Evolutionary conservation across 2,797 vertebrate species (phyloP).

Genomic region (Cirrhinus molitorella): DNA sequence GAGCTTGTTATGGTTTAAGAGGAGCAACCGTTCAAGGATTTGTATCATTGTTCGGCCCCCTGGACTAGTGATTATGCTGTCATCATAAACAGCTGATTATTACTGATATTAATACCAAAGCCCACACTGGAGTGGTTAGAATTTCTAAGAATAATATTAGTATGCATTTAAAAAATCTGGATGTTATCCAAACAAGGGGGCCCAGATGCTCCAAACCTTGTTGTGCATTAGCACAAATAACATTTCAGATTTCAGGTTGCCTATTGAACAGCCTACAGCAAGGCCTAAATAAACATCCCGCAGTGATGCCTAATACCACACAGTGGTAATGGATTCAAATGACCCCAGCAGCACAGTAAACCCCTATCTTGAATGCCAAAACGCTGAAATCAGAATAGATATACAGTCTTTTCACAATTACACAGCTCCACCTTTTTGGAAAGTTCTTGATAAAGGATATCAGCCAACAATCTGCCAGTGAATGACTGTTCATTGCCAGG

Average conservation of each 20-base stretch:
- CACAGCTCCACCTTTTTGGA: slow-evolving; percentile 17
- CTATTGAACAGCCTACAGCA: slow-evolving; percentile 6
- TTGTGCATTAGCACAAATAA: background rate
- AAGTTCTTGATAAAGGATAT: slow-evolving; percentile 15
- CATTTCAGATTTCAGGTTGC: slow-evolving; percentile 8
- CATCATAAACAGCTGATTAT: slow-evolving; percentile 5
- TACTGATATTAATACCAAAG: background rate
- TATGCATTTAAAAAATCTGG: slow-evolving; percentile 9
- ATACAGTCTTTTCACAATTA: background rate
- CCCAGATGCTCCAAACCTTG: background rate
- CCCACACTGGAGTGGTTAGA: background rate
- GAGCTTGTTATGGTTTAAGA: slow-evolving; percentile 17
- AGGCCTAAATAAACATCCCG: slow-evolving; percentile 30
- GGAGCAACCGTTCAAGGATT: slow-evolving; percentile 17
- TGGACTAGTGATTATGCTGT: background rate
- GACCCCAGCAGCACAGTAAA: background rate
- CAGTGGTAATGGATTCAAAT: slow-evolving; percentile 29
- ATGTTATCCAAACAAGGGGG: slow-evolving; percentile 9
- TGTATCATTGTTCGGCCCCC: background rate
- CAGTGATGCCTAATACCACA: background rate
- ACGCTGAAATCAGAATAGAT: background rate
- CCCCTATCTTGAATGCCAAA: background rate
- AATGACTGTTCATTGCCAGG: background rate
- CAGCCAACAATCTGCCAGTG: slow-evolving; percentile 16
- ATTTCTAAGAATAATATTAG: background rate